A percentile compares a stretch with the other conserved stretches of the same genome.
Evolutionary conservation across 2,888 invertebrate genomes (phyloP).

Genomic region (Cataglyphis livida): DNA sequence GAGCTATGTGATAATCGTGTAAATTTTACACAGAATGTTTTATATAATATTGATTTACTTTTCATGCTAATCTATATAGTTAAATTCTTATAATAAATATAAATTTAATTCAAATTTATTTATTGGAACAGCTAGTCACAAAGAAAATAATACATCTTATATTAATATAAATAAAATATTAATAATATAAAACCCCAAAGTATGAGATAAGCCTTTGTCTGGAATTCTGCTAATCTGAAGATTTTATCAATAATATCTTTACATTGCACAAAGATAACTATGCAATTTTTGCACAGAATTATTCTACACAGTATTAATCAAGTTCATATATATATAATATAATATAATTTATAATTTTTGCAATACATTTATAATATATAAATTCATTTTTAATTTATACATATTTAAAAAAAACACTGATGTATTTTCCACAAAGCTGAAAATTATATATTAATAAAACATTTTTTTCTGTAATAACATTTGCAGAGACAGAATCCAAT

Average conservation of each 20-base stretch:
- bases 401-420: neutral
- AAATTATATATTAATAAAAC: neutral
- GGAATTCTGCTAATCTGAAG: neutral
- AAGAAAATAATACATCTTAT: neutral
- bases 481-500: neutral
- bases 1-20: neutral
- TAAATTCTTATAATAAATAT: neutral
- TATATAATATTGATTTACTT: neutral
- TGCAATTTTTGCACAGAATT: neutral
- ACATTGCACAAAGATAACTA: neutral
- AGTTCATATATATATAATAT: neutral
- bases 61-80: neutral
- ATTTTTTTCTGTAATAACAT: neutral
- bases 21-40: neutral
- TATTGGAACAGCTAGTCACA: neutral
- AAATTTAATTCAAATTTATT: neutral
- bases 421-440: neutral
- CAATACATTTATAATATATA: neutral
- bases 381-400: neutral
- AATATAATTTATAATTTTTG: neutral
- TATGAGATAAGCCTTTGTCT: neutral
- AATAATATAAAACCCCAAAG: neutral
- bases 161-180: neutral
- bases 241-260: slow-evolving; percentile 9
- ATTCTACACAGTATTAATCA: neutral